Conservation (phyloP, 2,113 vertebrate species). For the Chaetorhynchus papuensis region DNA sequence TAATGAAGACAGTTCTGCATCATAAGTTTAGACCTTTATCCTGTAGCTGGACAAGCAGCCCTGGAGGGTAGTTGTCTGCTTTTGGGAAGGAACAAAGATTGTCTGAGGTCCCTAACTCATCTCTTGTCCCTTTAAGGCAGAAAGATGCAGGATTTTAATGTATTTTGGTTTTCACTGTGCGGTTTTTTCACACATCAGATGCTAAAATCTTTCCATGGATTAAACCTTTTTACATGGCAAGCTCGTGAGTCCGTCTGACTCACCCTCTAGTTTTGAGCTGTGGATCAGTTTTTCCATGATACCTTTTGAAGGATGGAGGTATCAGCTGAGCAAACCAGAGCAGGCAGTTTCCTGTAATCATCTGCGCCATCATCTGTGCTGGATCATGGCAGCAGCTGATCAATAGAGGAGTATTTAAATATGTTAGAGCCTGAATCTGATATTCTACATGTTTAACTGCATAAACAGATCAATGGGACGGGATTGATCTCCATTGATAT, state of each 20-base stretch:
- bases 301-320: conserved; percentile 18
- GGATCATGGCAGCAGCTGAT: conserved; percentile 79
- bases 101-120: background rate
- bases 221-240: background rate
- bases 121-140: background rate
- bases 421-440: conserved; percentile 82
- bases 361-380: conserved; percentile 77
- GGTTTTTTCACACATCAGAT: background rate
- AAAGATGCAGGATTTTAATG: background rate
- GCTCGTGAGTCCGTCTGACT: background rate
- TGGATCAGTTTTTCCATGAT: background rate
- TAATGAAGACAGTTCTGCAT: background rate
- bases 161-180: background rate
- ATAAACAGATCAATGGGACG: conserved; percentile 82
- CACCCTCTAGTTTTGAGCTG: background rate
- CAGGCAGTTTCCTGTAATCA: conserved; percentile 78
- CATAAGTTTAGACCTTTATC: background rate
- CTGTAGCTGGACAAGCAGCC: background rate
- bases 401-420: conserved; percentile 87
- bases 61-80: background rate
- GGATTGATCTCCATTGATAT: conserved; percentile 78
- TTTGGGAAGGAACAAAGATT: background rate
- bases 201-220: background rate
- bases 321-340: conserved; percentile 54
- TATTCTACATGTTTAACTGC: conserved; percentile 78